Evolutionary conservation across 2,113 vertebrate genomes (phyloP).

Genomic region (Sphyrna mokarran): DNA sequence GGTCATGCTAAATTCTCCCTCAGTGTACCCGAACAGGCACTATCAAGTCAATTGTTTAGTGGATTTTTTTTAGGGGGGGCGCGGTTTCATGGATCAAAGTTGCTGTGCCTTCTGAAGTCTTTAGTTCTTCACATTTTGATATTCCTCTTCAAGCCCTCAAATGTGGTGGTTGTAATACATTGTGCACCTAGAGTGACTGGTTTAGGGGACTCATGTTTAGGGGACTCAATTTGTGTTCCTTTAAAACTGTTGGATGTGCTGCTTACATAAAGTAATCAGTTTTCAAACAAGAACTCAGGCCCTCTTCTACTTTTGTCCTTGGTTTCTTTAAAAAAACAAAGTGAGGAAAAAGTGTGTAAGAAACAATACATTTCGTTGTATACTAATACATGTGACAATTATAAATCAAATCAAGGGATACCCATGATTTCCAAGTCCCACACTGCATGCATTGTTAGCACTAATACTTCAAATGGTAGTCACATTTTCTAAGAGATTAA

Average conservation of each 20-base stretch:
- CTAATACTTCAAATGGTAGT: neutral
- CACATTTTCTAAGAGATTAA: neutral
- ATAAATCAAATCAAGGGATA: too few relatives aligned
- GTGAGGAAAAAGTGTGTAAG: too few relatives aligned
- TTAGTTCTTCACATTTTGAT: conserved; percentile 33
- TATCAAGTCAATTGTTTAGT: neutral
- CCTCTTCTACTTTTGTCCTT: conserved; percentile 27
- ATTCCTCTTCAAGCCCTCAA: conserved; percentile 29
- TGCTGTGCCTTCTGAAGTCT: conserved; percentile 35
- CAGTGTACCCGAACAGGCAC: too few relatives aligned
- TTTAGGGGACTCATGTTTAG: neutral
- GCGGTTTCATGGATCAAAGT: conserved; percentile 32
- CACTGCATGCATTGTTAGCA: neutral
- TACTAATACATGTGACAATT: too few relatives aligned
- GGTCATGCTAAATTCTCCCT: too few relatives aligned
- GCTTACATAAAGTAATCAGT: neutral
- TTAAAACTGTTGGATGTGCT: conserved; percentile 4
- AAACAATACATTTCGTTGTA: too few relatives aligned
- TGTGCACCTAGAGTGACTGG: conserved; percentile 9
- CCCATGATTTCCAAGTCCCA: neutral
- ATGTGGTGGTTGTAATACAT: conserved; percentile 5
- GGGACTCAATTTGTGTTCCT: conserved; percentile 20
- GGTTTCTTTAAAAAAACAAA: conserved; percentile 29
- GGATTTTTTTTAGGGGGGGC: neutral
- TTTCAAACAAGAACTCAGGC: conserved; percentile 17